Conservation (phyloP, 1,140 invertebrate genomes). For the Zaprionus vittiger region DNA sequence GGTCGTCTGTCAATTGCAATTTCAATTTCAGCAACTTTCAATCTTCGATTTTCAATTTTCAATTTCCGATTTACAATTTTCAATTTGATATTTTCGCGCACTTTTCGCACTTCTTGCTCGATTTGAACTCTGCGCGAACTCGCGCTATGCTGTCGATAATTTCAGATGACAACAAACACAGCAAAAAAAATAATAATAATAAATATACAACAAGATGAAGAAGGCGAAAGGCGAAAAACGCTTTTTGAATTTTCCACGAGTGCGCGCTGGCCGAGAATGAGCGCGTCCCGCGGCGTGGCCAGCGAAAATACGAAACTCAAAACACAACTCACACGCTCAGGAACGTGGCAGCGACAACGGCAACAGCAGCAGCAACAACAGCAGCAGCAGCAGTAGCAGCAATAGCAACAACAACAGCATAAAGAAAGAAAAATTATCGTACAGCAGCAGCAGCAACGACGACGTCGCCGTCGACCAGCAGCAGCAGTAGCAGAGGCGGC, state of each 20-base stretch:
- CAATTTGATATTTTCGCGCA: neutral
- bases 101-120: neutral
- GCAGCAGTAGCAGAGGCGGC: neutral
- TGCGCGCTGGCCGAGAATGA: slow-evolving; percentile 70
- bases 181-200: neutral
- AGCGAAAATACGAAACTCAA: slow-evolving; percentile 69
- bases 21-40: too few species aligned
- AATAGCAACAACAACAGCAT: slow-evolving; percentile 21
- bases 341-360: slow-evolving; percentile 10
- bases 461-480: neutral
- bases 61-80: too few species aligned
- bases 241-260: slow-evolving; percentile 69
- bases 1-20: too few species aligned
- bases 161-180: neutral
- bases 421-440: slow-evolving; percentile 66
- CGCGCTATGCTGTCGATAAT: neutral
- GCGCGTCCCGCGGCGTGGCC: slow-evolving; percentile 76
- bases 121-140: neutral
- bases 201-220: neutral
- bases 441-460: slow-evolving; percentile 15
- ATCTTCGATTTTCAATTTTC: too few species aligned
- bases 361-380: slow-evolving; percentile 17
- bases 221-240: slow-evolving; percentile 13
- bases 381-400: slow-evolving; percentile 15
- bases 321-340: slow-evolving; percentile 54